Evolutionary conservation across 2,113 vertebrate species (phyloP), one percentile per base, ranked within the genome.

Genomic region (Onychorhynchus coronatus): DNA sequence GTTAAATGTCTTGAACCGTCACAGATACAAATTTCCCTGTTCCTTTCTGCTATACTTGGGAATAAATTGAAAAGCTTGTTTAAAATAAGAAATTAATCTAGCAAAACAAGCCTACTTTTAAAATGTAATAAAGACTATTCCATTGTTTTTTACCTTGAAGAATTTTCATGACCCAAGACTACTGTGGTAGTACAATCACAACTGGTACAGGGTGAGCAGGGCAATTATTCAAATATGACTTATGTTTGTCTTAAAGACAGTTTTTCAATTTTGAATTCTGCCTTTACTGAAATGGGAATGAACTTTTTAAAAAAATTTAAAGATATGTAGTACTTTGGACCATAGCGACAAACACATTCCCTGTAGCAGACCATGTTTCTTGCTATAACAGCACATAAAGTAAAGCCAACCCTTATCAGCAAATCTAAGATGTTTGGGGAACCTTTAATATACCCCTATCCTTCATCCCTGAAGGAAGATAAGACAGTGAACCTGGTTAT

Each of bases 191-290:
- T 78, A 92, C 2, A 20, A 91, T 90, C 68, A 88, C 59, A 95
- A 56, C 80, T 63, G 93, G 70, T 73, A 85, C 47, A 59, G 72
- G 47, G 75, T 61, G 84, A 92, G 70, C 8, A 63, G 88, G 2
- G 2, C 78, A 85, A 35, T 73, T 77, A 96, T 95, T 97, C 76
- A 93, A 97, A 97, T 88, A 65, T 68, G 82, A 86, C 90, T 82
- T 92, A 81, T 93, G 97, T 96, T 94, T 95, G 72, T 78, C 81
- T 30, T 85, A 91, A 75, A 97, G 91, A 81, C 44, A 79, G 39
- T 58, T 66, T 91, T 89, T 93, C 89, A 93, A 6, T 80, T 97
- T 91, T 84, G 62, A 95, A 79, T 84, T 82, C 84, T 71, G 53
- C 53, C 52, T 86, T 93, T 80, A 90, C 31, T 88, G 65, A 90